A percentile compares a stretch with the other conserved stretches of the same genome.
Conservation (phyloP, 2,113 vertebrate genomes). For the Salvator merianae region DNA sequence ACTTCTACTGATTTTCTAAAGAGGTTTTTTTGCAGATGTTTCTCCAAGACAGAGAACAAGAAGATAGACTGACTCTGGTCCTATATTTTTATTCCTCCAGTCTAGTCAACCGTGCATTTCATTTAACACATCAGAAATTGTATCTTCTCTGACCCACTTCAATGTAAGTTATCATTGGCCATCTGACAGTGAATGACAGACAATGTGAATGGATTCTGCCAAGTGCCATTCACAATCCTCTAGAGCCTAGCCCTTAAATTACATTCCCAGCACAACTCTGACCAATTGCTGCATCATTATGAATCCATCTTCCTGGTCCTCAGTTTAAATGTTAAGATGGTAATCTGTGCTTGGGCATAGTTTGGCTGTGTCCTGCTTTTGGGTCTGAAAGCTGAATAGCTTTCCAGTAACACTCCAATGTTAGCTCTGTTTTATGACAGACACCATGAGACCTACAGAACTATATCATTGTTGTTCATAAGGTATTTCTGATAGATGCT, state of each 20-base stretch:
- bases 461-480: too few species aligned
- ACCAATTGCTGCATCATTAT: not conserved
- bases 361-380: not conserved
- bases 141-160: not conserved
- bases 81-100: not conserved
- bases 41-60: not conserved
- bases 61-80: not conserved
- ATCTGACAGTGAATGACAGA: slow-evolving; percentile 21
- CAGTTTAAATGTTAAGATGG: not conserved
- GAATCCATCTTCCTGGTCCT: not conserved
- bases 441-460: too few species aligned
- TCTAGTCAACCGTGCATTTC: slow-evolving; percentile 1
- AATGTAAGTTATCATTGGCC: not conserved
- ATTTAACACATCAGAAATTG: not conserved
- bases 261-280: not conserved
- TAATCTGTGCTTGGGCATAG: not conserved
- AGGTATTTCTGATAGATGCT: too few species aligned
- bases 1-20: not conserved
- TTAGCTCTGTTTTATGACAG: too few species aligned
- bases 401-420: too few species aligned
- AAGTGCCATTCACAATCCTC: not conserved
- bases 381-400: too few species aligned
- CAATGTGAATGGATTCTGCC: not conserved
- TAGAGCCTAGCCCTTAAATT: not conserved
- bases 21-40: not conserved